A percentile compares a stretch with the other conserved stretches of the same genome.
These are phyloP conservation scores for Drosophila borealis DNA, from an alignment of 2,888 invertebrate genomes.

Conservation along the genomic window DNA sequence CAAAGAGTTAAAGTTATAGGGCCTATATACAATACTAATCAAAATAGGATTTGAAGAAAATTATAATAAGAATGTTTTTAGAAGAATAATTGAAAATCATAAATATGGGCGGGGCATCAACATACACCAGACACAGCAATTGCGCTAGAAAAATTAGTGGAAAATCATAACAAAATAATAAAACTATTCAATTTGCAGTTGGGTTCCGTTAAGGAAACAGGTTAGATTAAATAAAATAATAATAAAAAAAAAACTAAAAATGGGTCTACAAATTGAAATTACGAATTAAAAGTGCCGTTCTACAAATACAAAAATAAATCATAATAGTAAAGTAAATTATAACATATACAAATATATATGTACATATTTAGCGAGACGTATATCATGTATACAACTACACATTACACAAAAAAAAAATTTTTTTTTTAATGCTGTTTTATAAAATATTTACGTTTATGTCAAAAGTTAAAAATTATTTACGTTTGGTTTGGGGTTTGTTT, in stretches of 20 bases:
- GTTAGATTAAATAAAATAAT: conserved; percentile 46
- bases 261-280: conserved; percentile 12
- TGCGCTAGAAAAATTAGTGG: conserved; percentile 61
- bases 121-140: conserved; percentile 73
- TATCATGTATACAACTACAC: conserved; percentile 56
- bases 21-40: conserved; percentile 34
- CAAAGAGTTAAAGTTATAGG: conserved; percentile 19
- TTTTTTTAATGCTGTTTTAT: conserved; percentile 27
- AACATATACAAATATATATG: conserved; percentile 30
- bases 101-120: conserved; percentile 44
- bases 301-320: conserved; percentile 69
- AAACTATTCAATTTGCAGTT: conserved; percentile 10
- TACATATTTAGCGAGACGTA: conserved; percentile 26
- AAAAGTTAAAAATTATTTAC: conserved; percentile 35
- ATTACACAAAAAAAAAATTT: conserved; percentile 46
- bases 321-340: conserved; percentile 30
- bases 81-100: conserved; percentile 25
- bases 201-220: conserved; percentile 45
- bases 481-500: conserved; percentile 40
- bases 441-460: conserved; percentile 31
- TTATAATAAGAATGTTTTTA: conserved; percentile 9
- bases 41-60: conserved; percentile 8
- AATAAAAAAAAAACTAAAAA: conserved; percentile 2
- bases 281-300: conserved; percentile 66
- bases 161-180: conserved; percentile 39